Conservation (phyloP, 1,140 invertebrate genomes). For the Scylla paramamosain region DNA sequence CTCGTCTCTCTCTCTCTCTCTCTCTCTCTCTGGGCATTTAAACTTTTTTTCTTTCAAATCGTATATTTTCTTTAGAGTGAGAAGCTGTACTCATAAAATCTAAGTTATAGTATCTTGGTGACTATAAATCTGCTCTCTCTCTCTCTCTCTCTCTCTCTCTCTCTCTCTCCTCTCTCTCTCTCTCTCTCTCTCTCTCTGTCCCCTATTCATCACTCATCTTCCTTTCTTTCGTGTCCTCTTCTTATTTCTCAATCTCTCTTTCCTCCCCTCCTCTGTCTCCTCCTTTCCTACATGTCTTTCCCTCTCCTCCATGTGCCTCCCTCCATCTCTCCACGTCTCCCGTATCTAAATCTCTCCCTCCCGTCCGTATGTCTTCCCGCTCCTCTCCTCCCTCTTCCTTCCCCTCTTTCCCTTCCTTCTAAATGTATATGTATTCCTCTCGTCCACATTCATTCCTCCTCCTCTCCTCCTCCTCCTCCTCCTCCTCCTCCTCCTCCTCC, state of each 20-base stretch:
- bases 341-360: neutral
- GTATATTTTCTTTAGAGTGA: neutral
- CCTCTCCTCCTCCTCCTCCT: neutral
- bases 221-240: neutral
- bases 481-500: neutral
- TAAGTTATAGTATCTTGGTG: neutral
- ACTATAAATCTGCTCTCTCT: slow-evolving; percentile 9
- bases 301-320: neutral
- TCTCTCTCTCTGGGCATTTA: too few species aligned
- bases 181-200: neutral
- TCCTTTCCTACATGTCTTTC: neutral
- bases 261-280: neutral
- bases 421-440: neutral
- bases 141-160: slow-evolving; percentile 14
- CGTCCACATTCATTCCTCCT: neutral
- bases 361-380: neutral
- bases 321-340: neutral
- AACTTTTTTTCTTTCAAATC: too few species aligned
- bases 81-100: neutral
- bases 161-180: neutral
- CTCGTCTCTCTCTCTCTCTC: too few species aligned
- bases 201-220: neutral
- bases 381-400: neutral
- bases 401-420: neutral
- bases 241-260: neutral